Conservation (phyloP, 2,888 invertebrate species). For the Calliopum simillimum region DNA sequence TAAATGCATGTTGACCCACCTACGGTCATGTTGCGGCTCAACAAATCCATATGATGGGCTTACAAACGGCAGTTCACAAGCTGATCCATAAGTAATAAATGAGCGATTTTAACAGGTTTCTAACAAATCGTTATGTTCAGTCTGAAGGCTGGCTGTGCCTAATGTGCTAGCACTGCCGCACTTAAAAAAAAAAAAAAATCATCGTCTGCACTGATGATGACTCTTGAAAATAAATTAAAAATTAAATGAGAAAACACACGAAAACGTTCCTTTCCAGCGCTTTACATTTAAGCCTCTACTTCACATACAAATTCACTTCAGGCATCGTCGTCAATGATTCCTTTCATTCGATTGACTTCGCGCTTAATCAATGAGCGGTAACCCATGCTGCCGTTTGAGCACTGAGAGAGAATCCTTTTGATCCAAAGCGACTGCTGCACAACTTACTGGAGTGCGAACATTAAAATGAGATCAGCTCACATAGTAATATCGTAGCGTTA, state of each 20-base stretch:
- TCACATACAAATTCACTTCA: no score
- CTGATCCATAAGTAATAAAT: neutral
- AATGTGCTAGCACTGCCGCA: neutral
- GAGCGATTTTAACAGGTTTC: no score
- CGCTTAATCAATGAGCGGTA: slow-evolving; percentile 54
- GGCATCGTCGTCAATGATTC: no score
- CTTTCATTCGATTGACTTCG: slow-evolving; percentile 49
- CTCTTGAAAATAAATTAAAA: slow-evolving; percentile 54
- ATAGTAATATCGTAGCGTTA: neutral
- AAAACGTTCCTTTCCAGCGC: slow-evolving; percentile 37
- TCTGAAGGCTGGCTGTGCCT: slow-evolving; percentile 1
- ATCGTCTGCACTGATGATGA: slow-evolving; percentile 47
- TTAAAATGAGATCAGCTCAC: neutral
- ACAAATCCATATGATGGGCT: neutral
- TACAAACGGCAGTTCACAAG: neutral
- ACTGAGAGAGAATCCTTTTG: no score
- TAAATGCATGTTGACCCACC: no score
- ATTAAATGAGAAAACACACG: slow-evolving; percentile 51
- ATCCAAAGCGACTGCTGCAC: neutral
- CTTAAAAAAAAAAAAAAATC: no score
- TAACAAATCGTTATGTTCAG: neutral
- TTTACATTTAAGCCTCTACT: no score
- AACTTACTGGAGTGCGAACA: neutral
- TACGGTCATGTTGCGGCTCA: no score
- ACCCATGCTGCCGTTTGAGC: no score